phyloP scores from a whole-genome alignment of 92 coral and sea anemone species.

The Desmophyllum pertusum region DNA sequence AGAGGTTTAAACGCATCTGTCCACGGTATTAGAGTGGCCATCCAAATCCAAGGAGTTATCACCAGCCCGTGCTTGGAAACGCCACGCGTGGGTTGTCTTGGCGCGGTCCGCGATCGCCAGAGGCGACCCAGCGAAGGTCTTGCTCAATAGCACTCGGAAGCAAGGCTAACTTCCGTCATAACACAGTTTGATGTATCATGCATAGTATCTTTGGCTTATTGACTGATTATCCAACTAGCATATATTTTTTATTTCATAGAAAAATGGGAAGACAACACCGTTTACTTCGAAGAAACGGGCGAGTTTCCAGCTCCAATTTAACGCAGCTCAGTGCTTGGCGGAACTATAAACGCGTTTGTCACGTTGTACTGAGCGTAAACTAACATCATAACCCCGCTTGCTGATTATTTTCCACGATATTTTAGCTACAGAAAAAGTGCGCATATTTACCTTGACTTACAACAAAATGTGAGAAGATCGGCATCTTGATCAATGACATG shows the following conservation, averaged over 20 bases:
- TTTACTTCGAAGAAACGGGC: constrained; percentile 39
- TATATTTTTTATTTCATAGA: constrained; percentile 32
- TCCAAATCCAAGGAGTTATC: neutral
- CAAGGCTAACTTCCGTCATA: constrained; percentile 45
- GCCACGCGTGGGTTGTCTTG: neutral
- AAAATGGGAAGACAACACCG: constrained; percentile 39
- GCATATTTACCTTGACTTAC: neutral
- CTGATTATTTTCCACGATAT: neutral
- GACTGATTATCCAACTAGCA: neutral
- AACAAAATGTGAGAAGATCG: neutral
- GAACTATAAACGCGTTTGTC: neutral
- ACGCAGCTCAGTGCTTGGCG: neutral
- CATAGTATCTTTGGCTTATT: neutral
- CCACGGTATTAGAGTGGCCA: neutral
- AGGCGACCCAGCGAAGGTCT: constrained; percentile 25
- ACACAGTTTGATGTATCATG: neutral
- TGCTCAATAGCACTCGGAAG: constrained; percentile 23
- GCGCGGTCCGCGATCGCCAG: constrained; percentile 10
- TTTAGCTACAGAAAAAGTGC: neutral
- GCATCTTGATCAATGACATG: neutral
- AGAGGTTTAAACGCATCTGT: neutral
- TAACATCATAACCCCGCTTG: neutral
- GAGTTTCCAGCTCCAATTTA: neutral
- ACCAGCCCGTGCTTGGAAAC: neutral
- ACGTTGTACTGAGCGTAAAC: neutral